Percentiles rank a stretch among this genome's conserved stretches.
Conservation (phyloP, 2,888 invertebrate genomes). For the Stenodera caucasica region DNA sequence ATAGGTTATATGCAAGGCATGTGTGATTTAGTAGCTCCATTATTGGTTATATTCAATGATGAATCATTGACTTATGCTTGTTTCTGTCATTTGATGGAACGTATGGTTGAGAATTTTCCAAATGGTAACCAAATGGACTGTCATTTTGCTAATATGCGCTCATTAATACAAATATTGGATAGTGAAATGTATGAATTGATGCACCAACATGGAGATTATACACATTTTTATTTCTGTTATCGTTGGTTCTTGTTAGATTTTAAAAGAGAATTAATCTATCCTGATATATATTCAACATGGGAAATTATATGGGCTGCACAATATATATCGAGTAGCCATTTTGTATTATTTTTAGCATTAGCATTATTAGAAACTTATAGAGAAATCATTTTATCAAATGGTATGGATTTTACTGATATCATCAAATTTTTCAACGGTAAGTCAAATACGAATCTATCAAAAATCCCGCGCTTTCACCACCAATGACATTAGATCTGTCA, state of each 20-base stretch:
- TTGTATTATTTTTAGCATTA: slow-evolving; percentile 90
- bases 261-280: slow-evolving; percentile 89
- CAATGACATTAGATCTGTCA: too few relatives aligned
- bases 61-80: slow-evolving; percentile 90
- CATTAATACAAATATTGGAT: slow-evolving; percentile 85
- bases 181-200: slow-evolving; percentile 92
- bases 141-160: slow-evolving; percentile 94
- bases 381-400: slow-evolving; percentile 91
- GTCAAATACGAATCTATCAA: slow-evolving; percentile 27
- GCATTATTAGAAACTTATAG: slow-evolving; percentile 90
- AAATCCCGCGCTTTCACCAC: too few relatives aligned
- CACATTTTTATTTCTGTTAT: slow-evolving; percentile 97
- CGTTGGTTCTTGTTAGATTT: slow-evolving; percentile 97
- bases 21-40: slow-evolving; percentile 93
- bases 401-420: slow-evolving; percentile 98
- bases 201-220: slow-evolving; percentile 94
- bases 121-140: slow-evolving; percentile 94
- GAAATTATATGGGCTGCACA: slow-evolving; percentile 96
- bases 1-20: slow-evolving; percentile 97
- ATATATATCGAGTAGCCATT: slow-evolving; percentile 82
- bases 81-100: slow-evolving; percentile 87
- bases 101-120: slow-evolving; percentile 91
- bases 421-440: slow-evolving; percentile 97
- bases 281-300: slow-evolving; percentile 94
- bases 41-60: slow-evolving; percentile 90